Evolutionary conservation across 2,113 vertebrate species (phyloP).

Genomic region (Macrotus californicus): DNA sequence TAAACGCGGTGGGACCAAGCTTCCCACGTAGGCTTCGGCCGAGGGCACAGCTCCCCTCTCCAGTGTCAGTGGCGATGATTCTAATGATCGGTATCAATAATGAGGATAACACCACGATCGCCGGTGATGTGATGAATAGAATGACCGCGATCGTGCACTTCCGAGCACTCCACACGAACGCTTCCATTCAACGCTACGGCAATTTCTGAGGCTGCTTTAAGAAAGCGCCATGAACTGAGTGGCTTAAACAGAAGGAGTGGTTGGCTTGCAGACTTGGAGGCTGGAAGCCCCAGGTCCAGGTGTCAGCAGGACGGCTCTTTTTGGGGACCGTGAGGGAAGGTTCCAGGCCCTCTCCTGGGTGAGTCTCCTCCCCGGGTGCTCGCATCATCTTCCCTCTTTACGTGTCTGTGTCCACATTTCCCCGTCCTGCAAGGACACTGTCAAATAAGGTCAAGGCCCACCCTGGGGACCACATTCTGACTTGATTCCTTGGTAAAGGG

Average conservation of each 20-base stretch:
- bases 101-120: fast-evolving
- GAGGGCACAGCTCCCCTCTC: no score
- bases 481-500: not conserved
- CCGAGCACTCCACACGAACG: fast-evolving
- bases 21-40: fast-evolving
- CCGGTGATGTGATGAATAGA: fast-evolving
- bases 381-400: fast-evolving
- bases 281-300: not conserved
- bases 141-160: fast-evolving
- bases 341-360: no score
- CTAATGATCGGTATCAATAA: fast-evolving
- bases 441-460: fast-evolving
- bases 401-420: no score
- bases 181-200: not conserved
- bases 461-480: fast-evolving
- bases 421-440: not conserved
- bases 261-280: not conserved
- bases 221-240: not conserved
- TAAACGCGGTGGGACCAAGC: fast-evolving
- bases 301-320: fast-evolving
- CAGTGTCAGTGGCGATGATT: fast-evolving
- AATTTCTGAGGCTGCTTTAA: fast-evolving
- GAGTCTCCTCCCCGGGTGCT: not conserved
- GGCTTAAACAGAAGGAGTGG: fast-evolving
- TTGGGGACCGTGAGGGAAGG: not conserved